Evolutionary conservation across 2,113 vertebrate species (phyloP).

Genomic region (Microcebus murinus): DNA sequence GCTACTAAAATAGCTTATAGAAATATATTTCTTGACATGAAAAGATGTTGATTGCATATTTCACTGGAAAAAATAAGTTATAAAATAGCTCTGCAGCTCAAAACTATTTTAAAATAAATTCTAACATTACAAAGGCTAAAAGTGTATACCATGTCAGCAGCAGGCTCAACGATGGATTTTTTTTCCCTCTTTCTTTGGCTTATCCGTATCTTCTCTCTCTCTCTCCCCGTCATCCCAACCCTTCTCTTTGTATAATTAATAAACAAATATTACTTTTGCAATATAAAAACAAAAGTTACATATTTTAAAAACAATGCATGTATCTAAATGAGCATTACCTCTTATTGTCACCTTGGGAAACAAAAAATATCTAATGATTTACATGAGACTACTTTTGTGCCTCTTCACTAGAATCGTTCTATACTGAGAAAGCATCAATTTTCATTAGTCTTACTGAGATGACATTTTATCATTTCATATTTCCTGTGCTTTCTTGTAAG

Average conservation of each 20-base stretch:
- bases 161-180: background rate
- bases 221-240: background rate
- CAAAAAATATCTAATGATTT: background rate
- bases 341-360: background rate
- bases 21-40: constrained; percentile 20
- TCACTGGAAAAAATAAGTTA: constrained; percentile 11
- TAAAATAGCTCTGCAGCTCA: background rate
- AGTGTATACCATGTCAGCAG: background rate
- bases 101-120: constrained; percentile 43
- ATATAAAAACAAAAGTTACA: background rate
- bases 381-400: background rate
- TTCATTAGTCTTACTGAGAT: background rate
- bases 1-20: background rate
- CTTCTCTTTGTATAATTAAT: background rate
- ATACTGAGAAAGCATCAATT: background rate
- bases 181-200: background rate
- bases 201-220: background rate
- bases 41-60: constrained; percentile 32
- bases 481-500: background rate
- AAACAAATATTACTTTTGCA: background rate
- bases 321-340: background rate
- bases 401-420: background rate
- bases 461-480: background rate
- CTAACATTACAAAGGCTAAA: background rate
- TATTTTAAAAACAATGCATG: background rate